These are phyloP conservation scores for Tetranychus piercei DNA, from an alignment of 2,888 invertebrate species.

Conservation along the genomic window DNA sequence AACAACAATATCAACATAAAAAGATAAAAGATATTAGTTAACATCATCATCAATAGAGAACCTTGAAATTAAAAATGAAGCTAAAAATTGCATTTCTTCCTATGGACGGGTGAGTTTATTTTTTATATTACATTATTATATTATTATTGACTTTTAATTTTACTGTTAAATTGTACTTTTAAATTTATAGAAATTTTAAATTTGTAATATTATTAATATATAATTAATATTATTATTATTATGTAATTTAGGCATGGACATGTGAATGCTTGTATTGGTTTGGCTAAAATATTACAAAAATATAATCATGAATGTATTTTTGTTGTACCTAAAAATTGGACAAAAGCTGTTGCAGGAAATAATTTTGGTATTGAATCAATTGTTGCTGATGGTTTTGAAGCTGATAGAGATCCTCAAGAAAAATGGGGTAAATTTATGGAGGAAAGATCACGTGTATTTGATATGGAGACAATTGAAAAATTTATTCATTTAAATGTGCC, in stretches of 20 bases:
- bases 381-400: neutral
- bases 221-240: neutral
- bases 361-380: neutral
- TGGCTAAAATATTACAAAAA: neutral
- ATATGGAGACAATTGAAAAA: neutral
- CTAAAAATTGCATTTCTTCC: neutral
- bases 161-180: neutral
- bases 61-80: neutral
- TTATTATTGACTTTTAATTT: too few species aligned
- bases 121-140: too few species aligned
- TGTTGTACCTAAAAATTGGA: neutral
- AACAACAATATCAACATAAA: too few species aligned
- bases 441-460: neutral
- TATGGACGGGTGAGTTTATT: conserved; percentile 8
- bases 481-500: neutral
- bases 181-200: neutral
- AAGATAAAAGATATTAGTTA: too few species aligned
- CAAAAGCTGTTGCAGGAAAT: neutral
- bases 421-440: neutral
- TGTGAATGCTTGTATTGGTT: neutral
- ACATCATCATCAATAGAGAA: too few species aligned
- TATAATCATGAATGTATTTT: conserved; percentile 6
- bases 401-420: neutral
- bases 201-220: neutral
- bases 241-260: neutral